Evolutionary conservation across 2,113 vertebrate species (phyloP).

Genomic region (Indicator indicator): DNA sequence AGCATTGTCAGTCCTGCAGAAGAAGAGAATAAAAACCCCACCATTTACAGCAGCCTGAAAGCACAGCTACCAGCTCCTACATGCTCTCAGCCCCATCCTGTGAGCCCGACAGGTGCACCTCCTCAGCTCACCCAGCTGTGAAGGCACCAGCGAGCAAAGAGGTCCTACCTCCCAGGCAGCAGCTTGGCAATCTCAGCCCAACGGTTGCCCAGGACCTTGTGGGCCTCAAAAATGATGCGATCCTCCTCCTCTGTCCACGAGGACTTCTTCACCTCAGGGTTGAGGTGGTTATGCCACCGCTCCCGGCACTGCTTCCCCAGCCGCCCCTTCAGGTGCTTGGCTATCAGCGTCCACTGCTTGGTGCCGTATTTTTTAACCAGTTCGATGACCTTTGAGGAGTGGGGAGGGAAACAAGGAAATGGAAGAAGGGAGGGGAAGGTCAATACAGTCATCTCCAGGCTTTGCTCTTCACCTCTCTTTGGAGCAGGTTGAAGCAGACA

Average conservation of each 20-base stretch:
- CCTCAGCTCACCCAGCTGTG: background rate
- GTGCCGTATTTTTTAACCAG: constrained; percentile 94
- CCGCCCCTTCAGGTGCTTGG: constrained; percentile 94
- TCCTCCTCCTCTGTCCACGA: constrained; percentile 98
- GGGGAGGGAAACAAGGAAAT: background rate
- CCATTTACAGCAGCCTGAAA: background rate
- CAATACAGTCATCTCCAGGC: background rate
- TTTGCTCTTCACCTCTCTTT: background rate
- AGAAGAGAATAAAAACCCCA: background rate
- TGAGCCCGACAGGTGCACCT: background rate
- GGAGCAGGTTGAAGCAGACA: background rate
- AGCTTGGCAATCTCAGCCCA: constrained; percentile 99
- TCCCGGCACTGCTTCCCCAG: constrained; percentile 97
- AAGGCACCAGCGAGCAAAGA: background rate
- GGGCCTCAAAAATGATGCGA: constrained; percentile 96
- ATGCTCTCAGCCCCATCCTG: background rate
- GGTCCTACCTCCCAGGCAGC: constrained; percentile 90
- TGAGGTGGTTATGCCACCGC: constrained; percentile 98
- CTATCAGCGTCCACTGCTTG: constrained; percentile 96
- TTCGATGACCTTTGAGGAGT: constrained; percentile 89
- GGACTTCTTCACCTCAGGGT: constrained; percentile 96
- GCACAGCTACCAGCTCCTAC: background rate
- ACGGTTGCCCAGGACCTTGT: constrained; percentile 93
- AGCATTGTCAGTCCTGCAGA: constrained; percentile 92
- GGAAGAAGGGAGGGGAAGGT: background rate